These are phyloP conservation scores for Smutsia temminckii DNA, from an alignment of 2,797 vertebrate species.

Conservation along the genomic window DNA sequence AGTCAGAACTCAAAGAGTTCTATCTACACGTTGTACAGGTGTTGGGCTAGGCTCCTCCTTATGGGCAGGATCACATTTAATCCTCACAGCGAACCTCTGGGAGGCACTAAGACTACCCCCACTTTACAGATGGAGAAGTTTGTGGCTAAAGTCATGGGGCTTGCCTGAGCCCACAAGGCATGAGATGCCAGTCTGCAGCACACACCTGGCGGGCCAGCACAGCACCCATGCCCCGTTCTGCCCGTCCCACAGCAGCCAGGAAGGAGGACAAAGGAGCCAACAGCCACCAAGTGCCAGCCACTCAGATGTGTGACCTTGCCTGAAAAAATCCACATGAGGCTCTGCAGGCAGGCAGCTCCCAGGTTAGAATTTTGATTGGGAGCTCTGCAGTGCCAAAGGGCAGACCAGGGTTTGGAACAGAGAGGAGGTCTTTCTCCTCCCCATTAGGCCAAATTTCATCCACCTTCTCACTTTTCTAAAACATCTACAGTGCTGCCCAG, in stretches of 20 bases:
- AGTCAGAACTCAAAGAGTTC: not conserved
- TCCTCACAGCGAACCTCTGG: not conserved
- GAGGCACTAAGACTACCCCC: too few species aligned
- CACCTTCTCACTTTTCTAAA: not conserved
- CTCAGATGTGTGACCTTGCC: not conserved
- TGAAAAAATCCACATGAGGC: not conserved
- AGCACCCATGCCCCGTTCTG: not conserved
- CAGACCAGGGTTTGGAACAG: not conserved
- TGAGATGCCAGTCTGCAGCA: not conserved
- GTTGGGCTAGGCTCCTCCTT: not conserved
- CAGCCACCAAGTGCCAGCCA: not conserved
- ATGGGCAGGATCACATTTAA: fast-evolving
- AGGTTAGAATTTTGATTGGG: not conserved
- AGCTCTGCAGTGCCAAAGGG: fast-evolving
- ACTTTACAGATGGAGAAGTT: not conserved
- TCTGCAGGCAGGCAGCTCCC: not conserved
- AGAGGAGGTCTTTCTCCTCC: not conserved
- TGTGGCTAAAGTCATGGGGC: not conserved
- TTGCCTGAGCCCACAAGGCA: too few species aligned
- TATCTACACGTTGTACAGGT: too few species aligned
- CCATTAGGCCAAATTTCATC: not conserved
- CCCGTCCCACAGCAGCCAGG: not conserved
- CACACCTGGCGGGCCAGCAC: fast-evolving
- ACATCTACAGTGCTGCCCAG: not conserved
- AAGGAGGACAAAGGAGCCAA: not conserved